A percentile compares a stretch with the other conserved stretches of the same genome.
Evolutionary conservation across 1,140 invertebrate species (phyloP).

Genomic region (Drosophila trapezifrons): DNA sequence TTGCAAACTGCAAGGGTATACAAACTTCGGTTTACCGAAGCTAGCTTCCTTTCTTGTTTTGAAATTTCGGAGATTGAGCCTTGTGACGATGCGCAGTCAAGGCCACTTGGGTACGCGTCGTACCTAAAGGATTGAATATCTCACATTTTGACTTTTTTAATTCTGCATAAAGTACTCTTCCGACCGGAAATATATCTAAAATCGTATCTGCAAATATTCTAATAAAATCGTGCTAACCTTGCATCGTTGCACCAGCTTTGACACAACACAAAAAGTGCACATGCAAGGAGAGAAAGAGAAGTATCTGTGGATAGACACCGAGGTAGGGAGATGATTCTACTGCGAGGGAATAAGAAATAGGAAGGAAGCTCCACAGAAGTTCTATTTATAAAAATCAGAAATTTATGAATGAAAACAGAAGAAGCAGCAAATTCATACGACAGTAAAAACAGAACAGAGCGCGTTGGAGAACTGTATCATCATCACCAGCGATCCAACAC

Average conservation of each 20-base stretch:
- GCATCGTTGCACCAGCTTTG: conserved; percentile 6
- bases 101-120: too few species aligned
- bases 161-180: not conserved
- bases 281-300: not conserved
- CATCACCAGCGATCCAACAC: conserved; percentile 1
- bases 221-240: conserved; percentile 8
- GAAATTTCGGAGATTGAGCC: too few species aligned
- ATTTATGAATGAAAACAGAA: conserved; percentile 20
- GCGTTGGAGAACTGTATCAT: conserved; percentile 6
- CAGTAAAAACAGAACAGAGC: conserved; percentile 9
- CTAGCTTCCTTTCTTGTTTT: too few species aligned
- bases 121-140: too few species aligned
- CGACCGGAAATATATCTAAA: conserved; percentile 5
- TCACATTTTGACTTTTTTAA: too few species aligned
- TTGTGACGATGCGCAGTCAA: too few species aligned
- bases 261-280: conserved; percentile 5
- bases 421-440: conserved; percentile 10
- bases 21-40: too few species aligned
- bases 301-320: conserved; percentile 2
- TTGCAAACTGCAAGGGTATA: too few species aligned
- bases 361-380: conserved; percentile 9
- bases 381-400: conserved; percentile 12
- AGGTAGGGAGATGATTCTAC: not conserved
- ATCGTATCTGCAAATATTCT: not conserved
- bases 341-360: conserved; percentile 11